phyloP scores from a whole-genome alignment of 2,113 vertebrate species.

The Eptesicus fuscus region DNA sequence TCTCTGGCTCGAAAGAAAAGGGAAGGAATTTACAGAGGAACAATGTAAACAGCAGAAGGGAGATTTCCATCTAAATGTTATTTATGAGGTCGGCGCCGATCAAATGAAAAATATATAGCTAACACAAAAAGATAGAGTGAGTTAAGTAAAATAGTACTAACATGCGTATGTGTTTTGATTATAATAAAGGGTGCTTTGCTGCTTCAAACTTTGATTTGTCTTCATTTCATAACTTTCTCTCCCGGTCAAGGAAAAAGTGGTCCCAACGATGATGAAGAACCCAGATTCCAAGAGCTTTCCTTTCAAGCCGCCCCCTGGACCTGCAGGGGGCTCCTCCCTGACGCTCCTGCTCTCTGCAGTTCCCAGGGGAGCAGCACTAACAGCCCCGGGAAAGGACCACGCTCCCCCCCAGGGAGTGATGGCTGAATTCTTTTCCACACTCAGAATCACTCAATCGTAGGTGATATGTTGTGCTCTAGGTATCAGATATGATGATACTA shows the following conservation, averaged over 20 bases:
- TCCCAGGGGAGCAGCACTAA: accelerated
- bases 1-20: neutral
- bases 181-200: neutral
- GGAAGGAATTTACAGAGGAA: neutral
- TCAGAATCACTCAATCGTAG: neutral
- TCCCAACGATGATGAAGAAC: neutral
- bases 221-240: neutral
- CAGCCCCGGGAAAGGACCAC: neutral
- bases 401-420: neutral
- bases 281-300: neutral
- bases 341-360: neutral
- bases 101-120: neutral
- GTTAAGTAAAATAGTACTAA: neutral
- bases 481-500: neutral
- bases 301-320: neutral
- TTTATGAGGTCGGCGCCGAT: neutral
- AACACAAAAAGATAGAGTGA: neutral
- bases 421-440: neutral
- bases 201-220: neutral
- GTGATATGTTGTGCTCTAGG: neutral
- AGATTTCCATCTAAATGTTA: neutral
- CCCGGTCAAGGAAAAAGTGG: neutral
- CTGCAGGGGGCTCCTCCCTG: neutral
- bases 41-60: neutral
- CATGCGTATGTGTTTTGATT: neutral